phyloP scores from a whole-genome alignment of 1,140 invertebrate species.

The Ceratosolen fusciceps region DNA sequence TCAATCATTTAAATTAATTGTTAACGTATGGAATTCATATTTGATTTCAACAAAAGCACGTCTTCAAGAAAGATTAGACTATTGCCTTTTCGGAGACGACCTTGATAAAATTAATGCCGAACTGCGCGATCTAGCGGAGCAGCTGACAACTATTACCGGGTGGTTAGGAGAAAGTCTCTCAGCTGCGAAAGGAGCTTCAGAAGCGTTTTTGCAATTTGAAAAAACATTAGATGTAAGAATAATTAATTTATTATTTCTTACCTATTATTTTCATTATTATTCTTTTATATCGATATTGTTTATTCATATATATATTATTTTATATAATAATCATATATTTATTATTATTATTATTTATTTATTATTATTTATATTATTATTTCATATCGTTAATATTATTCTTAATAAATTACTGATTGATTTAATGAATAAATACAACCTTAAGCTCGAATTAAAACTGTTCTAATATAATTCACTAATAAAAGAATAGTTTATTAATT shows the following conservation, averaged over 20 bases:
- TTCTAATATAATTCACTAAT: too few species aligned
- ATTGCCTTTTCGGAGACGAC: slow-evolving; percentile 81
- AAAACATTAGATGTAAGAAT: slow-evolving; percentile 83
- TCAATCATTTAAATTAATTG: slow-evolving; percentile 73
- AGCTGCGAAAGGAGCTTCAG: slow-evolving; percentile 78
- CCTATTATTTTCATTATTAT: too few species aligned
- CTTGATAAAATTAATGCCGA: slow-evolving; percentile 80
- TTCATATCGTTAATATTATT: neutral
- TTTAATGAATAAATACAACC: too few species aligned
- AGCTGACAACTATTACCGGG: slow-evolving; percentile 58
- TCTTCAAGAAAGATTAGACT: slow-evolving; percentile 77
- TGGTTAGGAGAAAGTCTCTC: slow-evolving; percentile 78
- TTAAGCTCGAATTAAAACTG: too few species aligned
- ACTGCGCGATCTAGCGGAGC: slow-evolving; percentile 59
- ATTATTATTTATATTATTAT: neutral
- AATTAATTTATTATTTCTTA: too few species aligned
- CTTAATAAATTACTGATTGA: too few species aligned
- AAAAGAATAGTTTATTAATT: too few species aligned
- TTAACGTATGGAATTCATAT: slow-evolving; percentile 74
- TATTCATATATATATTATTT: neutral
- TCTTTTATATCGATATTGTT: neutral
- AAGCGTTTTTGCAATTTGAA: slow-evolving; percentile 84
- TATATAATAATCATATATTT: neutral
- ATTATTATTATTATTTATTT: slow-evolving; percentile 7
- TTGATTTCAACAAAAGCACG: slow-evolving; percentile 75